Percentiles rank a stretch among this genome's conserved stretches.
phyloP scores from a whole-genome alignment of 2,113 vertebrate genomes.

The Planiliza haematocheilus region DNA sequence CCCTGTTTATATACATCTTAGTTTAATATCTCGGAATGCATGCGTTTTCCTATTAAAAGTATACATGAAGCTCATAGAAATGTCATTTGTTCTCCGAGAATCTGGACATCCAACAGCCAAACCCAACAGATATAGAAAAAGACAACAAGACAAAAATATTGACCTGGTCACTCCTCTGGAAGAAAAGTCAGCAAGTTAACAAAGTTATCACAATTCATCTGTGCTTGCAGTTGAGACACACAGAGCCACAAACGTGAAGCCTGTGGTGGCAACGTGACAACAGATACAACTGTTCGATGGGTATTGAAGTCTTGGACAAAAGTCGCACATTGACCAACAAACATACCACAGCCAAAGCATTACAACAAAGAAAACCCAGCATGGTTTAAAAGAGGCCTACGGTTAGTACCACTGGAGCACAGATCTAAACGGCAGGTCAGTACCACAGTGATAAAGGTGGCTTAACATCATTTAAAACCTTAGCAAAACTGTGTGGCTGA shows the following conservation, averaged over 20 bases:
- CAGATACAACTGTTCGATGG: not conserved
- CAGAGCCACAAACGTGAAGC: constrained; percentile 18
- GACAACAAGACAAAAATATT: not conserved
- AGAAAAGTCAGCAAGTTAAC: not conserved
- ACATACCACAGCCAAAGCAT: not conserved
- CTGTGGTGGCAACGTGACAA: not conserved
- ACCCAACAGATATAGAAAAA: no score
- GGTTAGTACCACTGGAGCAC: not conserved
- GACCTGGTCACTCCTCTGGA: not conserved
- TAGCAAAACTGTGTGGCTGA: not conserved
- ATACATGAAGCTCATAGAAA: not conserved
- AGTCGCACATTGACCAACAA: not conserved
- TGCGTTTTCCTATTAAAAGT: constrained; percentile 3
- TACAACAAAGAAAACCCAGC: constrained; percentile 6
- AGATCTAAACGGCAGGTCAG: constrained; percentile 8
- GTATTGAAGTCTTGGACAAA: not conserved
- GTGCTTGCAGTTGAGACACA: not conserved
- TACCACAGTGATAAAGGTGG: constrained; percentile 8
- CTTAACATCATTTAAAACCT: not conserved
- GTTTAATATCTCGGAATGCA: not conserved
- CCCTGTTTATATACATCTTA: no score
- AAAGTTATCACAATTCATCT: not conserved
- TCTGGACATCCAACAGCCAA: constrained; percentile 11
- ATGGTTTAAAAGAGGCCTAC: not conserved
- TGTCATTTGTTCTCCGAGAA: not conserved